phyloP scores from a whole-genome alignment of 1,140 invertebrate genomes.

The Campodea augens region DNA sequence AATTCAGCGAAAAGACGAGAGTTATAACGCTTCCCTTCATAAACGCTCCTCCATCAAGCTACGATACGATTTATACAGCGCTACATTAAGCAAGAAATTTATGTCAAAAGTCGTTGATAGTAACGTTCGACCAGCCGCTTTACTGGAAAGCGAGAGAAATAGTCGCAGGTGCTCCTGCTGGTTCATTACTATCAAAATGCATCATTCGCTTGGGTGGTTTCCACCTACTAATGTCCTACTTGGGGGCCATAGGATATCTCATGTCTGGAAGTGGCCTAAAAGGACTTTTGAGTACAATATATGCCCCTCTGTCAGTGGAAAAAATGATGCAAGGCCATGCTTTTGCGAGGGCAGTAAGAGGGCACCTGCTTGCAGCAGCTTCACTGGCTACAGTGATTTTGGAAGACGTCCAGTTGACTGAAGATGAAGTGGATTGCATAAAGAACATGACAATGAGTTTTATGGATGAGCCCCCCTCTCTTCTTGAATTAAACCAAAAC shows the following conservation, averaged over 20 bases:
- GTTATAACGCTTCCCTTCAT: conserved; percentile 22
- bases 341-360: conserved; percentile 23
- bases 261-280: conserved; percentile 23
- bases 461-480: background rate
- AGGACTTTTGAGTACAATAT: conserved; percentile 18
- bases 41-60: background rate
- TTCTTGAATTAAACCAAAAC: background rate
- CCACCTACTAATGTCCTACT: conserved; percentile 14
- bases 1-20: conserved; percentile 1
- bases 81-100: background rate
- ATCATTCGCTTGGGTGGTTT: conserved; percentile 11
- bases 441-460: background rate
- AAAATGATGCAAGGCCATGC: conserved; percentile 24
- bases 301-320: conserved; percentile 17
- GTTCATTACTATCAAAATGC: conserved; percentile 1
- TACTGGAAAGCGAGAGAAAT: conserved; percentile 9
- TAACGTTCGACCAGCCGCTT: conserved; percentile 11
- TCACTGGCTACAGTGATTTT: background rate
- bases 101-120: background rate
- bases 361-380: conserved; percentile 17
- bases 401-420: background rate
- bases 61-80: background rate
- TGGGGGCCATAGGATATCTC: conserved; percentile 20
- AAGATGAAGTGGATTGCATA: background rate
- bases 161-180: background rate